Evolutionary conservation across 2,113 vertebrate genomes (phyloP), one percentile per base, ranked within the genome.

Genomic region (Columba livia): DNA sequence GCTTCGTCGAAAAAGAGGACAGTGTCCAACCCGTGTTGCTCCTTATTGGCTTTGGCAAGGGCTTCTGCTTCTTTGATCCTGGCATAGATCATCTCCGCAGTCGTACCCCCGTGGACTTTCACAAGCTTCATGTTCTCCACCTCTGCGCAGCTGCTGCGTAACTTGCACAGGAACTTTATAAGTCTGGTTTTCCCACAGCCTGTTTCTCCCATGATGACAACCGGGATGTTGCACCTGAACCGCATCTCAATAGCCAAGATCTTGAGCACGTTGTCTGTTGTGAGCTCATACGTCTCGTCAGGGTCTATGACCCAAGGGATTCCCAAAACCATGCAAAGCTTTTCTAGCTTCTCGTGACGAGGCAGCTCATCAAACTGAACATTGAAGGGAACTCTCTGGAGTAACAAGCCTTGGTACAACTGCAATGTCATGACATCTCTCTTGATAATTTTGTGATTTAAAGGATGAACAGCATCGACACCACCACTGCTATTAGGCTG

Each of bases 201-300:
- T 0, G 99, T 99, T 95, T 99, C 99, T 34, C 99, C 99, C 99
- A 99, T 99, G 96, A 99, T 98, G 57, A 99, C 98, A 10, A 99
- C 99, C 0, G 99, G 99, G 71, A 99, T 99, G 82, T 98, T 98
- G 75, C 99, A 99, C 3, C 99, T 98, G 97, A 99, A 99, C 0
- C 99, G 97, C 99, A 99, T 99, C 91, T 99, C 99, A 26, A 99
- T 99, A 44, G 99, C 99, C 17, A 99, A 86, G 67, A 99, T 99
- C 92, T 99, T 99, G 5, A 99, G 95, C 58, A 99, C 97, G 12
- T 99, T 99, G 97, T 99, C 99, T 4, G 97, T 99, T 4, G 99
- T 99, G 6, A 99, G 98, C 90, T 99, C 99, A 0, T 99, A 99
- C 0, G 99, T 99, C 92, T 99, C 98, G 57, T 99, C 99, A 0